These are phyloP conservation scores for Drosophila recens DNA, from an alignment of 2,888 invertebrate genomes.

Conservation along the genomic window DNA sequence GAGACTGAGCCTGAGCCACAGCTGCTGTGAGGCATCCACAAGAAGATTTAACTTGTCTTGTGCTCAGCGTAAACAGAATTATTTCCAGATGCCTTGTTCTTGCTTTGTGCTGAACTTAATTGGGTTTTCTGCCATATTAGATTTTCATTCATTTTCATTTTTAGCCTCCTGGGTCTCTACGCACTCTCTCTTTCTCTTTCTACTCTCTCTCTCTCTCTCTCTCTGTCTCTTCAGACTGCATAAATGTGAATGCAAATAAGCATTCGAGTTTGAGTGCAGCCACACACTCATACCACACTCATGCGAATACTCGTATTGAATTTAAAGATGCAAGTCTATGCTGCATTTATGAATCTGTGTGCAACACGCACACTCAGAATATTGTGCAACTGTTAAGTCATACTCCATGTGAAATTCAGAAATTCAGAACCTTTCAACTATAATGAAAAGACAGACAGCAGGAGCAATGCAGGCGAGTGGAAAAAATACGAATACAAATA, in stretches of 20 bases:
- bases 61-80: constrained; percentile 67
- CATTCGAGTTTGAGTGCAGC: constrained; percentile 8
- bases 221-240: constrained; percentile 22
- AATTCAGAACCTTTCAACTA: constrained; percentile 43
- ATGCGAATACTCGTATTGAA: constrained; percentile 11
- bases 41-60: constrained; percentile 74
- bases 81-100: constrained; percentile 64
- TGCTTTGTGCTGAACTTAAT: constrained; percentile 73
- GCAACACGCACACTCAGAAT: constrained; percentile 24
- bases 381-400: constrained; percentile 33
- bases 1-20: constrained; percentile 24
- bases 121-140: constrained; percentile 79
- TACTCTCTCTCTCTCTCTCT: neutral
- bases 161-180: constrained; percentile 4
- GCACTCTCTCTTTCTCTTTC: neutral
- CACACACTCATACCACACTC: constrained; percentile 2
- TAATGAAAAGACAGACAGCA: constrained; percentile 32
- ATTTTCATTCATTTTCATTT: constrained; percentile 60
- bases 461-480: constrained; percentile 2
- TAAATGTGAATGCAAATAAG: constrained; percentile 53
- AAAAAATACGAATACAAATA: constrained; percentile 18
- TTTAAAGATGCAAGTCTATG: constrained; percentile 36
- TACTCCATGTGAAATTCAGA: constrained; percentile 46
- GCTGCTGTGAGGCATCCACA: constrained; percentile 45
- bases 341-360: constrained; percentile 10